Evolutionary conservation across 2,888 invertebrate genomes (phyloP).

Genomic region (Oxystoma pomonae): DNA sequence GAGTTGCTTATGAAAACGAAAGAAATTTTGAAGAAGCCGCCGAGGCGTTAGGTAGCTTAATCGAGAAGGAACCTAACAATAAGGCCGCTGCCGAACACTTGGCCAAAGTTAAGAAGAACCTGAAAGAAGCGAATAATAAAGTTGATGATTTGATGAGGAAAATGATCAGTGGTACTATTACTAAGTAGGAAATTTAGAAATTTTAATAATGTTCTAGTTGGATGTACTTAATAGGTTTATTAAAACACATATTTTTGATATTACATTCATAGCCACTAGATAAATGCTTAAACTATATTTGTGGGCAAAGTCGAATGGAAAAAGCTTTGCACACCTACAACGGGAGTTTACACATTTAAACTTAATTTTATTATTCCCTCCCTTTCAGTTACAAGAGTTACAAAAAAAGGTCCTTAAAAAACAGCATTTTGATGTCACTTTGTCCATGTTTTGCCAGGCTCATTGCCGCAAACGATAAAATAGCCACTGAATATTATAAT

Average conservation of each 20-base stretch:
- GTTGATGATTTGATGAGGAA: slow-evolving; percentile 52
- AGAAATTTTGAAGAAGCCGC: slow-evolving; percentile 65
- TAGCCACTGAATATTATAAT: slow-evolving; percentile 40
- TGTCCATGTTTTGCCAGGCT: too few relatives aligned
- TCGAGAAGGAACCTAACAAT: slow-evolving; percentile 62
- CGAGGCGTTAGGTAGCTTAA: slow-evolving; percentile 53
- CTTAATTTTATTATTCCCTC: too few relatives aligned
- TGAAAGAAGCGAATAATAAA: slow-evolving; percentile 58
- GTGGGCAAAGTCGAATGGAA: too few relatives aligned
- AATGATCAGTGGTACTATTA: slow-evolving; percentile 45
- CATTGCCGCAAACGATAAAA: slow-evolving; percentile 36
- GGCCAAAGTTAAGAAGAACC: slow-evolving; percentile 52
- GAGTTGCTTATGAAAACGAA: slow-evolving; percentile 51
- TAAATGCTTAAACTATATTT: too few relatives aligned
- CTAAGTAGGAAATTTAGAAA: slow-evolving; percentile 6
- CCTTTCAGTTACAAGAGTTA: too few relatives aligned
- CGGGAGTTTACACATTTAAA: too few relatives aligned
- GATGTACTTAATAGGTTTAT: not conserved
- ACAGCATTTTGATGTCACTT: too few relatives aligned
- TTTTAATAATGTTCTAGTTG: not conserved
- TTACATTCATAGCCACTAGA: too few relatives aligned
- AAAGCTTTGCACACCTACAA: too few relatives aligned
- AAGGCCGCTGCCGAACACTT: slow-evolving; percentile 59
- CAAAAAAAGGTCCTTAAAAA: too few relatives aligned
- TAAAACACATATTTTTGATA: not conserved